Base-by-base conservation (phyloP, 1,140 invertebrate species). In the Euura saliciscinereae region DNA sequence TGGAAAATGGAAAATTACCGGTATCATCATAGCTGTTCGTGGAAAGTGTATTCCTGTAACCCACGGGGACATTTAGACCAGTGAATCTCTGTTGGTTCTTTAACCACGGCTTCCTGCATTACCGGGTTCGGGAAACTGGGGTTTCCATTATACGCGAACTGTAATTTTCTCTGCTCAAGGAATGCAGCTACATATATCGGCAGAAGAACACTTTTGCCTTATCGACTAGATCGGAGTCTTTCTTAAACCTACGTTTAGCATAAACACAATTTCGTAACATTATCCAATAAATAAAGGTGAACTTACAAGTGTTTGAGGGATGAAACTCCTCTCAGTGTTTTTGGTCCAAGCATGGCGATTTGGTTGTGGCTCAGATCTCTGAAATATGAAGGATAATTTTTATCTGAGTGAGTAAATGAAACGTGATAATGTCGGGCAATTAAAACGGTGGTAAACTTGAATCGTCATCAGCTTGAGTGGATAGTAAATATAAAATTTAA, bases 291-390 rank as follows among this genome's bases (percentile, higher is more conserved):
- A 28, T 28, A 28, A 28, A 28, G 1, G 28, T 28, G 28, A 28
- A 28, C 92, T 93, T 89, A 94, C 87, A 97, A 88, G 82, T 95
- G 95, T 83, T 93, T 93, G 67, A 98, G 83, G 1, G 93, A 90
- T 6, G 91, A 90, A 11, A 96, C 91, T 42, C 98, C 98, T 80
- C 94, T 90, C 66, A 99, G 90, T 7, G 96, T 95, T 74, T 96
- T 93, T 66, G 93, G 91, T n/a, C 95, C 94, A 76, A 99, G 92
- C 51, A 94, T 94, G 13, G 94, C 92, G 78, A 99, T 90, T 81
- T 93, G 92, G 88, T 99, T 99, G 83, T 97, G 93, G 83, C 97
- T 98, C 45, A 99, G 88, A 86, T 99, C 97, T 84, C 97, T 99
- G 91, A 42, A 93, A 90, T 77, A 85, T 79, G 81, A 80, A 76